These are phyloP conservation scores for Capricornis sumatraensis DNA, from an alignment of 2,113 vertebrate species.

Conservation along the genomic window DNA sequence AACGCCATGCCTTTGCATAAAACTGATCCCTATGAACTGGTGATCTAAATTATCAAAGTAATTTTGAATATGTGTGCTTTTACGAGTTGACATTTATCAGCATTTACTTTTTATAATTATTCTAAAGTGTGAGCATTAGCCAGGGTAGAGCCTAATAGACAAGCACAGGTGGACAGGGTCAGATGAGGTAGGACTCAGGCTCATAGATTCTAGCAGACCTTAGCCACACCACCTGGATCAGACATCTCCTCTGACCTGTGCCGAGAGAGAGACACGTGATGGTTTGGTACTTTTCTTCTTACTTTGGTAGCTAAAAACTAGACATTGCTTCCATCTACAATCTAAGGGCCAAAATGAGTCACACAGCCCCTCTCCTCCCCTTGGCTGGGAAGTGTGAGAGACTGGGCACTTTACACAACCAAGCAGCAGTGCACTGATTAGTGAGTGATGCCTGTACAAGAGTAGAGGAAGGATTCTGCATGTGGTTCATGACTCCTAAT, in stretches of 20 bases:
- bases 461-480: background rate
- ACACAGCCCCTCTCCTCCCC: background rate
- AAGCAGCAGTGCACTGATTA: background rate
- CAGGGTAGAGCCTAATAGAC: background rate
- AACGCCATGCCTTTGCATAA: background rate
- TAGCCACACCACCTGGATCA: too few species aligned
- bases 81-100: background rate
- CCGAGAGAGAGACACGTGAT: rapidly evolving
- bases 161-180: background rate
- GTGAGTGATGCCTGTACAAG: background rate
- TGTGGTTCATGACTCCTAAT: background rate
- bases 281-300: background rate
- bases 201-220: background rate
- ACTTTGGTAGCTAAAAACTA: background rate
- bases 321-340: background rate
- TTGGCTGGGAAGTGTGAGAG: background rate
- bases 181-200: rapidly evolving
- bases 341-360: background rate
- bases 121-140: background rate
- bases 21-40: background rate
- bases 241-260: background rate
- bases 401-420: background rate
- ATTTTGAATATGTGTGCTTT: background rate
- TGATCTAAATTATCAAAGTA: background rate
- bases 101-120: background rate